Conservation (phyloP, 1,140 invertebrate genomes). For the Trichogramma pretiosum region DNA sequence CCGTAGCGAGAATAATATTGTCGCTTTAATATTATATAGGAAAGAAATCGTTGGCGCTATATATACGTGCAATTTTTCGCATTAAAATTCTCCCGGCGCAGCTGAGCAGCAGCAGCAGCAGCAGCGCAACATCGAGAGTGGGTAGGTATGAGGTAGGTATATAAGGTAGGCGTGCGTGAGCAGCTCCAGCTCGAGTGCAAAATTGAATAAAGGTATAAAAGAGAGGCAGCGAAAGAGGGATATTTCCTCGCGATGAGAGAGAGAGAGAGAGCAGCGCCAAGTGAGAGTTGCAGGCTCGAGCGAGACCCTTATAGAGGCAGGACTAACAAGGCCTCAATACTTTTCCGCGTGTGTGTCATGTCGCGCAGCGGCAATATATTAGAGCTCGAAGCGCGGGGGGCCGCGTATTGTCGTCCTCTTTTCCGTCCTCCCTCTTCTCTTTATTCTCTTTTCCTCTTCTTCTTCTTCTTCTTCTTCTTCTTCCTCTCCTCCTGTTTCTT, state of each 20-base stretch:
- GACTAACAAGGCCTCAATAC: slow-evolving; percentile 43
- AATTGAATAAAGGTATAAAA: no score
- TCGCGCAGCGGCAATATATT: slow-evolving; percentile 40
- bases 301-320: slow-evolving; percentile 41
- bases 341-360: slow-evolving; percentile 26
- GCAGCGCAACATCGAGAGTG: no score
- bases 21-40: no score
- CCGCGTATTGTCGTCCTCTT: slow-evolving; percentile 39
- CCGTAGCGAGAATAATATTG: not conserved
- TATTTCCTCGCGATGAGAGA: no score
- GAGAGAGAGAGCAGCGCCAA: not conserved
- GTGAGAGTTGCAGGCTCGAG: slow-evolving; percentile 3
- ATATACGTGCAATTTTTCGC: slow-evolving; percentile 41
- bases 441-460: no score
- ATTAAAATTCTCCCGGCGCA: slow-evolving; percentile 42
- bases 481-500: no score
- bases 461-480: no score
- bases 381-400: slow-evolving; percentile 41
- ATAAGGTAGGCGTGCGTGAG: no score
- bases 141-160: no score
- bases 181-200: no score
- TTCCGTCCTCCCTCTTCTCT: no score
- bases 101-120: slow-evolving; percentile 24
- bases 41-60: not conserved
- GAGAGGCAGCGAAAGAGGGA: no score